phyloP scores from a whole-genome alignment of 2,888 invertebrate species.

The Brachypterus glaber region DNA sequence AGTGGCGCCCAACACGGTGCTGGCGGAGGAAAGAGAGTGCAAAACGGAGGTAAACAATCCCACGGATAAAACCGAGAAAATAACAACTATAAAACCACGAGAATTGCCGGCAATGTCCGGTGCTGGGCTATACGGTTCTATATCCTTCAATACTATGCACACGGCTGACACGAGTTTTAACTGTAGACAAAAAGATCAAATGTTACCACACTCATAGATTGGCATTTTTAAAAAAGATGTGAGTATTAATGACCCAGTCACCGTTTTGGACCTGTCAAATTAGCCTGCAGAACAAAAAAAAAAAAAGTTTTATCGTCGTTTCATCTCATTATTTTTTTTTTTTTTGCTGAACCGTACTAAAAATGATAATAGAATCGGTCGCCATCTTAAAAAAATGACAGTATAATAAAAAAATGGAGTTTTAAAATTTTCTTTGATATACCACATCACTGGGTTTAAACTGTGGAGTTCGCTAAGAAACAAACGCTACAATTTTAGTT shows the following conservation, averaged over 20 bases:
- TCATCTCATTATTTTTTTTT: too few species aligned
- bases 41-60: conserved; percentile 26
- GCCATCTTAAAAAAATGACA: too few species aligned
- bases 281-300: too few species aligned
- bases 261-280: conserved; percentile 1
- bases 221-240: conserved; percentile 12
- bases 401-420: too few species aligned
- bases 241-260: conserved; percentile 21
- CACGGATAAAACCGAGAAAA: conserved; percentile 32
- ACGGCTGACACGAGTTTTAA: conserved; percentile 35
- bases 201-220: conserved; percentile 36
- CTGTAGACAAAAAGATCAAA: conserved; percentile 35
- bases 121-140: conserved; percentile 45
- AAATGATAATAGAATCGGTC: too few species aligned
- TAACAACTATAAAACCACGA: conserved; percentile 39
- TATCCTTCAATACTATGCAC: conserved; percentile 52
- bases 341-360: too few species aligned
- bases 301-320: too few species aligned
- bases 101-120: conserved; percentile 48
- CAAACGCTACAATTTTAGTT: too few species aligned
- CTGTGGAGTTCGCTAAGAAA: too few species aligned
- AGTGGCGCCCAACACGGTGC: conserved; percentile 20
- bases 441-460: too few species aligned
- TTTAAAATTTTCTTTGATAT: too few species aligned
- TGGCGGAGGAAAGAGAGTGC: conserved; percentile 32